Percentiles rank a stretch among this genome's conserved stretches.
phyloP scores from a whole-genome alignment of 2,113 vertebrate genomes.

The Engraulis encrasicolus region DNA sequence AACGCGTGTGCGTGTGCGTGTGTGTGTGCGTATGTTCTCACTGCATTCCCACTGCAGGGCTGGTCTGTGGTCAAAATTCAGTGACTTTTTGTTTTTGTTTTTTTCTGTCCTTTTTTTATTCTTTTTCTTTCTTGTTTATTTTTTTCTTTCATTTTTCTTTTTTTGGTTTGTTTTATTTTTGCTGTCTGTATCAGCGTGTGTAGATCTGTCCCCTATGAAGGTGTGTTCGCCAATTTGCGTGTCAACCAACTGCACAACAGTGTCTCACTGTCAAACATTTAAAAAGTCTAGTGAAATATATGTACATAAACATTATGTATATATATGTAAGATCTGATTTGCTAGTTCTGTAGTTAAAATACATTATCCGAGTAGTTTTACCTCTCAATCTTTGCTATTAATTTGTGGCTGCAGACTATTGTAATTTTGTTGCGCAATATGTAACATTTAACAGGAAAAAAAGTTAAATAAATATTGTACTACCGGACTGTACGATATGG shows the following conservation, averaged over 20 bases:
- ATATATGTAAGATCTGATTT: constrained; percentile 91
- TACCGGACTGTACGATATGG: constrained; percentile 89
- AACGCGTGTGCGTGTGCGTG: too few species aligned
- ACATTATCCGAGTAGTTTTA: constrained; percentile 86
- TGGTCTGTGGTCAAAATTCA: constrained; percentile 86
- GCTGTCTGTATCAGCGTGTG: constrained; percentile 89
- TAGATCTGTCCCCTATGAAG: constrained; percentile 85
- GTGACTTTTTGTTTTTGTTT: constrained; percentile 72
- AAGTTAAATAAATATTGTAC: constrained; percentile 98
- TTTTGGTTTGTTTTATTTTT: constrained; percentile 56
- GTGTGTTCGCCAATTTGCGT: constrained; percentile 86
- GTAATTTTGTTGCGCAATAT: constrained; percentile 96
- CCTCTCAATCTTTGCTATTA: constrained; percentile 90
- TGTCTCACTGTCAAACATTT: constrained; percentile 89
- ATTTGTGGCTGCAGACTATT: constrained; percentile 94
- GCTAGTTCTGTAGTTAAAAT: constrained; percentile 89
- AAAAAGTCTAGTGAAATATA: constrained; percentile 85
- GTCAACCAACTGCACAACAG: constrained; percentile 84
- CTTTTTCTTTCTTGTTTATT: constrained; percentile 37
- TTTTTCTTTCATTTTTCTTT: constrained; percentile 56
- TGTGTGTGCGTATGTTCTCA: too few species aligned
- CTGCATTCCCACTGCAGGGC: constrained; percentile 91
- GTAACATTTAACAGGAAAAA: constrained; percentile 92
- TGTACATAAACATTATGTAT: constrained; percentile 75
- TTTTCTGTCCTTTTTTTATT: constrained; percentile 14